Conservation (phyloP, 2,888 invertebrate species). For the Carpatolechia fugitivella region DNA sequence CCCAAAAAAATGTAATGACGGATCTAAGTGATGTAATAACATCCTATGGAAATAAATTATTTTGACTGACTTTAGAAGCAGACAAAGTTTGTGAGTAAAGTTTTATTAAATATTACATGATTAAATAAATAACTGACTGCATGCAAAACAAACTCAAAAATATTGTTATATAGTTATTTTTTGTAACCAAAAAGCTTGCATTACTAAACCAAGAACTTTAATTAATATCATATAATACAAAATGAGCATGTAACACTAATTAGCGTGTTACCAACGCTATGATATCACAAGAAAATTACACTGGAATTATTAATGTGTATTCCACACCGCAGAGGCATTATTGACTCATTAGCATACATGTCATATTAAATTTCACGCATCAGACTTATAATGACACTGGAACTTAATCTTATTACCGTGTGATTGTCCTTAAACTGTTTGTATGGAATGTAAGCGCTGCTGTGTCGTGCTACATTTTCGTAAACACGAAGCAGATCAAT, state of each 20-base stretch:
- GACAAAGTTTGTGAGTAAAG: no score
- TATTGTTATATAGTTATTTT: no score
- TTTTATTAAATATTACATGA: no score
- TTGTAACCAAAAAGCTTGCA: no score
- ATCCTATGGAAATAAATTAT: no score
- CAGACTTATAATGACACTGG: constrained; percentile 14
- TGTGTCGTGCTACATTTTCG: background rate
- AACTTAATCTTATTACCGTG: constrained; percentile 35
- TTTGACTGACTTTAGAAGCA: no score
- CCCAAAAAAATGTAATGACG: no score
- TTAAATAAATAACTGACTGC: no score
- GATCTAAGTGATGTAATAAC: no score
- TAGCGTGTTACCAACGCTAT: background rate
- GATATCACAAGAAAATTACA: background rate
- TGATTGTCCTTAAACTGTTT: constrained; percentile 17
- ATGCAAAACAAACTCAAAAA: no score
- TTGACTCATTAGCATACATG: constrained; percentile 10
- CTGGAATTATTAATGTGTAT: background rate
- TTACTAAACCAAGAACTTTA: no score
- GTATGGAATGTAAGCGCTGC: background rate
- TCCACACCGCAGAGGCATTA: background rate
- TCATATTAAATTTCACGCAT: constrained; percentile 5
- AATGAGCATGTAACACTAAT: background rate
- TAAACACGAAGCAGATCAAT: constrained; percentile 33
- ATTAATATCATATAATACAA: background rate